Conservation (phyloP, 2,797 vertebrate genomes). For the Gymnothorax javanicus region DNA sequence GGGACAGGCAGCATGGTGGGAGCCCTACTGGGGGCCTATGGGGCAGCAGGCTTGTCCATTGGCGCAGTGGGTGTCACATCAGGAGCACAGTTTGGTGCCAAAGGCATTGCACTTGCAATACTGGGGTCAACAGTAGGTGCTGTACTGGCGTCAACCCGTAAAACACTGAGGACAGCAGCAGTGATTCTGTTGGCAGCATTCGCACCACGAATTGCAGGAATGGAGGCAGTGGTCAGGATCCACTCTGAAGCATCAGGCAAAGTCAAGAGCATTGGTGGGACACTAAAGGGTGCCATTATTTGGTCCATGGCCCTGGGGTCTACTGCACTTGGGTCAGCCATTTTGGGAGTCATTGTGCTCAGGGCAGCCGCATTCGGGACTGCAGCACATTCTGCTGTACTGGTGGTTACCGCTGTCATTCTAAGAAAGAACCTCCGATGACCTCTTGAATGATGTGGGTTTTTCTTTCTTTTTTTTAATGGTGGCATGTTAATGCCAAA, state of each 20-base stretch:
- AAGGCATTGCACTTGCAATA: background rate
- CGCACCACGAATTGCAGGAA: background rate
- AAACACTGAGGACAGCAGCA: background rate
- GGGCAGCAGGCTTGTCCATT: constrained; percentile 48
- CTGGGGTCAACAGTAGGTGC: background rate
- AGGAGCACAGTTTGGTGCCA: background rate
- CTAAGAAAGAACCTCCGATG: background rate
- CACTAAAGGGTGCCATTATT: background rate
- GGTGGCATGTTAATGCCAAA: no score
- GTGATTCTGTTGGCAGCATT: background rate
- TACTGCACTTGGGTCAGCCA: background rate
- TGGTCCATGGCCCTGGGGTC: background rate
- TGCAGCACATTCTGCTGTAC: background rate
- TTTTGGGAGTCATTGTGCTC: background rate
- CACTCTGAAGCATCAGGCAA: background rate
- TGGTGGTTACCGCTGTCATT: background rate
- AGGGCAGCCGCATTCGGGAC: background rate
- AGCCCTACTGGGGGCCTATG: constrained; percentile 46
- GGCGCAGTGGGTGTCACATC: constrained; percentile 43
- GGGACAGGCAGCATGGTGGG: constrained; percentile 48
- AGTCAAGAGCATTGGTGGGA: background rate
- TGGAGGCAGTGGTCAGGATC: background rate
- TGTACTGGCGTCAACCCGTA: background rate
- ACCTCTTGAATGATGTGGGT: background rate
- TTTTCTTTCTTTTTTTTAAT: background rate